A percentile compares a stretch with the other conserved stretches of the same genome.
These are phyloP conservation scores for Pipistrellus nathusii DNA, from an alignment of 2,797 vertebrate genomes.

Conservation along the genomic window DNA sequence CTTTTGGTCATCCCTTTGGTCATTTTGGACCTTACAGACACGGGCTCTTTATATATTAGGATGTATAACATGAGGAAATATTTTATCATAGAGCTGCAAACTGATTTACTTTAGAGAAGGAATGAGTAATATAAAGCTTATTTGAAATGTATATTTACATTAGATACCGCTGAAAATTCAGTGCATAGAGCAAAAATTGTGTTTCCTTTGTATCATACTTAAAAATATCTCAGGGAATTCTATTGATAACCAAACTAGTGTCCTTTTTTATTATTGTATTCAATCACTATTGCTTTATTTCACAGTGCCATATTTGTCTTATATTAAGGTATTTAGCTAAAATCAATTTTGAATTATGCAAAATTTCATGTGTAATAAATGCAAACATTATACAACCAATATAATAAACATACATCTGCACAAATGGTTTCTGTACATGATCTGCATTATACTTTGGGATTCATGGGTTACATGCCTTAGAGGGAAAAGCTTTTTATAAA, in stretches of 20 bases:
- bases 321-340: constrained; percentile 23
- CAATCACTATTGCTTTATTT: constrained; percentile 18
- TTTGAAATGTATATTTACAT: background rate
- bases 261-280: background rate
- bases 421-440: constrained; percentile 54
- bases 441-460: constrained; percentile 24
- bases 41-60: background rate
- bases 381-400: constrained; percentile 53
- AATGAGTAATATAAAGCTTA: background rate
- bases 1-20: no score
- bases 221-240: background rate
- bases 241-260: background rate
- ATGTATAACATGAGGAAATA: background rate
- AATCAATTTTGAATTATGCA: constrained; percentile 58
- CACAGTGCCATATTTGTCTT: background rate
- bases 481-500: constrained; percentile 63
- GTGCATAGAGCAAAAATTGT: background rate
- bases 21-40: no score
- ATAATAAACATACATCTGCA: constrained; percentile 45
- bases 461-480: background rate
- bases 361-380: constrained; percentile 51
- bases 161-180: background rate
- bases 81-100: background rate
- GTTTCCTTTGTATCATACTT: background rate
- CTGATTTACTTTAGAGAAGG: background rate